phyloP scores from a whole-genome alignment of 2,113 vertebrate species.

The Protobothrops flavoviridis region DNA sequence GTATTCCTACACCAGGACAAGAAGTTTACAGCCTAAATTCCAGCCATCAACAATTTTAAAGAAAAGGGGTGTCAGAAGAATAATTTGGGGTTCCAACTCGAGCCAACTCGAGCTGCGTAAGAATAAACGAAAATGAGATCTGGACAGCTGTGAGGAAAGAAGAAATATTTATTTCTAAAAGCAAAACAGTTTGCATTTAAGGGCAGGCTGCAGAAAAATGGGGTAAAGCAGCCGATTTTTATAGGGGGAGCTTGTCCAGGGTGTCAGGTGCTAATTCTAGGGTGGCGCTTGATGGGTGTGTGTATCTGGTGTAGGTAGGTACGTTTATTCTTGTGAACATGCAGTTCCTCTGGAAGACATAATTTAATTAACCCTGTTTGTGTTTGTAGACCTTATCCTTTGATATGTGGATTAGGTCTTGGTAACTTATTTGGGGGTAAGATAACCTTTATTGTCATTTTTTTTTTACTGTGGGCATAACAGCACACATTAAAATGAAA shows the following conservation, averaged over 20 bases:
- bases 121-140: background rate
- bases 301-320: background rate
- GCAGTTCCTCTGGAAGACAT: background rate
- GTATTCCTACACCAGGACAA: background rate
- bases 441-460: too few relatives aligned
- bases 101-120: background rate
- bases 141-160: background rate
- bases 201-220: background rate
- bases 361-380: background rate
- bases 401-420: background rate
- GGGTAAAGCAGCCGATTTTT: background rate
- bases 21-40: background rate
- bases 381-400: background rate
- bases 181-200: background rate
- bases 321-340: background rate
- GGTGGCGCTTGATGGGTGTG: background rate
- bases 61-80: background rate
- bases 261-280: background rate
- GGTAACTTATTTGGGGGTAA: background rate
- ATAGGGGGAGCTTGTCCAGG: background rate
- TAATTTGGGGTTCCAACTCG: background rate
- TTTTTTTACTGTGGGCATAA: too few relatives aligned
- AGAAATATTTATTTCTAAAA: background rate
- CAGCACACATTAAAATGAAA: too few relatives aligned
- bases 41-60: background rate